Base-by-base conservation (phyloP, 2,888 invertebrate genomes). In the Lasioglossum lativentre region DNA sequence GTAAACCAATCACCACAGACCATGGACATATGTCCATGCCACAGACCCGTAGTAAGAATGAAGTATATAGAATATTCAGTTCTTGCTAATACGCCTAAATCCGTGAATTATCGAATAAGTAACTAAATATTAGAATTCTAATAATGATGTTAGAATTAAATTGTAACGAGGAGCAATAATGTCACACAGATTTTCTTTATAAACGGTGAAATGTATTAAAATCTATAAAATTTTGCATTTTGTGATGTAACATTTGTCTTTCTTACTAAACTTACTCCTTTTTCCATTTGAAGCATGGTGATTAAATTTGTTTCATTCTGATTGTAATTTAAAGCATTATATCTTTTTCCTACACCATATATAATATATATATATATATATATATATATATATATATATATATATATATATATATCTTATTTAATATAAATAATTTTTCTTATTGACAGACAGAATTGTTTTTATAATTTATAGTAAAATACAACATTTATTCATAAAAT, bases 181-280 rank as follows among this genome's bases (percentile, higher is more conserved):
- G 8, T 68, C n/a, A 38, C 38, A 68, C 38, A 68, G 23, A 40
- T 27, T n/a, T 40, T 70, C 42, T 71, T 71, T 42, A 71, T 71
- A n/a, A 42, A 71, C 3, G 42, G 23, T 40, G 42, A 71, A 71
- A 71, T 71, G 70, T 40, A 40, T 71, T 42, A 30, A 63, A 63
- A 63, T 71, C 70, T 42, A 71, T 71, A 71, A 71, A 42, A 71
- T 71, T 71, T 71, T 71, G 40, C 19, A 30, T 63, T 19, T 63
- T 30, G 30, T 63, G 27, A 19, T 63, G 30, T 63, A 63, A 63
- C 63, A 63, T 63, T 63, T 63, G 16, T 63, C 30, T 19, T 59
- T 63, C 14, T 30, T 8, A 63, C 19, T 30, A 63, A 19, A 63
- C 6, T 34, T 63, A 63, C 30, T 63, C 30, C 42, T 42, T 14